Conservation (phyloP, 2,888 invertebrate species). For the Calliopum simillimum region DNA sequence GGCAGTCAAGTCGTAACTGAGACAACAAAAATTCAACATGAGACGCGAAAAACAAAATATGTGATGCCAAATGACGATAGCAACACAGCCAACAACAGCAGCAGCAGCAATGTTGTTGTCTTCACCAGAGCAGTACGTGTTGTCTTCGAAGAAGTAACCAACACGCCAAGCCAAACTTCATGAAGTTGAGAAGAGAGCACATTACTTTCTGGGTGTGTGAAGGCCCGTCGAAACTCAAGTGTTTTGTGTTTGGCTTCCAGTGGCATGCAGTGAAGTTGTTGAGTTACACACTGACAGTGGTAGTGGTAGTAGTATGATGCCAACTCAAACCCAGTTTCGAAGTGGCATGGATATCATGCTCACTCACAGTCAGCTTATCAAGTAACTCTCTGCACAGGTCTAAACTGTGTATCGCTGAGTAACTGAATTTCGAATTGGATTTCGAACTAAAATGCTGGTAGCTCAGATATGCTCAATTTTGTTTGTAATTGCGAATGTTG, state of each 20-base stretch:
- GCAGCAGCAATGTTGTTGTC: neutral
- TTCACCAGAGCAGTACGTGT: neutral
- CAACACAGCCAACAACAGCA: neutral
- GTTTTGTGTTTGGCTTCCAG: too few relatives aligned
- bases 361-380: too few relatives aligned
- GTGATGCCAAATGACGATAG: neutral
- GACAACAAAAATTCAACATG: conserved; percentile 30
- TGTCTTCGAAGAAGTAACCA: neutral
- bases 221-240: too few relatives aligned
- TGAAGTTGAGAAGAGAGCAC: neutral
- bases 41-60: too few relatives aligned
- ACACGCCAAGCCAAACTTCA: neutral
- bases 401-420: too few relatives aligned
- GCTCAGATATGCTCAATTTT: too few relatives aligned
- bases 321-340: conserved; percentile 17
- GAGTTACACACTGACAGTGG: neutral
- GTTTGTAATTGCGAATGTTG: too few relatives aligned
- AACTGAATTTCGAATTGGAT: too few relatives aligned
- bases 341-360: too few relatives aligned
- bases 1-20: conserved; percentile 47
- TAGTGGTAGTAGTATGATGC: conserved; percentile 7
- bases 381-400: too few relatives aligned
- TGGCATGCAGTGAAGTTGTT: too few relatives aligned
- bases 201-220: neutral
- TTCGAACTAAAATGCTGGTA: too few relatives aligned